Base-by-base conservation (phyloP, 2,797 vertebrate species). In the Taeniopygia guttata region DNA sequence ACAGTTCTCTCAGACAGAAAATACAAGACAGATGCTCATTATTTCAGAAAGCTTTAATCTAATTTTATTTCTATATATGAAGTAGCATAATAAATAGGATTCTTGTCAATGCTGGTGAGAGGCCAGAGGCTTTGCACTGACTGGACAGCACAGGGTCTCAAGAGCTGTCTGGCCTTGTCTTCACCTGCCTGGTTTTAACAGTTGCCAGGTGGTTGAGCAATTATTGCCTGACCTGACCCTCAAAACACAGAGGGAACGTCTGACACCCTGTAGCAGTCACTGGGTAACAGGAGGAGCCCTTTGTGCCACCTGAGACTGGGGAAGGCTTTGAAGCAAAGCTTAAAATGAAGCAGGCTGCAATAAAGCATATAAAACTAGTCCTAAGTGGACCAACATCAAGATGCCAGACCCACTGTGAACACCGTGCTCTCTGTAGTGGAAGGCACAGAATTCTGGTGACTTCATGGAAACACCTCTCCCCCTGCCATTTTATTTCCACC, bases 21-120 rank as follows among this genome's bases (percentile, higher is more conserved):
- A 92, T 30, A 63, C 3, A 49, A 93, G 59, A 56, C 88, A 95
- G 90, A 90, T 63, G 80, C 77, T 82, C 43, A 42, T 43, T 25
- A 90, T 67, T 92, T 87, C 77, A 93, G 87, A 92, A 87, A 88
- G 54, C 84, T 93, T 70, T 67, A 73, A 94, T 87, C 42, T 79
- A 93, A 82, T 81, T 83, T 68, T 49, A 48, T 58, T 83, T 87
- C 85, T 74, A 29, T 64, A 91, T 54, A 80, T 3, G 8, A 93
- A 76, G 59, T 23, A 79, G 70, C 36, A 55, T 48, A 76, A 67
- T 69, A 82, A 92, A 87, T 38, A 81, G 2, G 6, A 82, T 70
- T 48, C 81, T 89, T 89, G 63, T 54, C 49, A 72, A 68, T 15
- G 62, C 36, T 27, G 52, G n/a, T 38, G 70, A 84, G 89, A 89